A percentile compares a stretch with the other conserved stretches of the same genome.
Conservation (phyloP, 2,113 vertebrate genomes). For the Tachycineta bicolor region DNA sequence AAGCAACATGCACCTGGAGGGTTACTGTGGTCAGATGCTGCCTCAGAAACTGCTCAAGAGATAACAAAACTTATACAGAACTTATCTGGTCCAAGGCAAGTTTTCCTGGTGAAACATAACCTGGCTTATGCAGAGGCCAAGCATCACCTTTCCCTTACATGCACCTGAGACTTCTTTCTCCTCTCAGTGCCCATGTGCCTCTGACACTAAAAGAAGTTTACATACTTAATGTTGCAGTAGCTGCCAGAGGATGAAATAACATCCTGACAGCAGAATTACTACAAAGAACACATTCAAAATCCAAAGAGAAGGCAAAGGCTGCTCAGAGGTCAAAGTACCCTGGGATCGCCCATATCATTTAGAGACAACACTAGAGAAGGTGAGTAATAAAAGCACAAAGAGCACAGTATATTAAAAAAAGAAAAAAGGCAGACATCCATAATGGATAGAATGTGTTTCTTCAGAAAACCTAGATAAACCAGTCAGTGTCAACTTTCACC, state of each 20-base stretch:
- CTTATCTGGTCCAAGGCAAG: not conserved
- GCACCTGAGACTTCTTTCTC: not conserved
- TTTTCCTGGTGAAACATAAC: constrained; percentile 43
- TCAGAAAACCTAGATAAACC: constrained; percentile 21
- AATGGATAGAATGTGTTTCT: not conserved
- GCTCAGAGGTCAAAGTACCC: constrained; percentile 1
- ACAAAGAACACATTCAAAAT: constrained; percentile 55
- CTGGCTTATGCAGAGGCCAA: not conserved
- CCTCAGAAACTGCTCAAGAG: not conserved
- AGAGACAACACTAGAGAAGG: not conserved
- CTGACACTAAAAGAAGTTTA: not conserved
- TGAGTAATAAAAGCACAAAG: not conserved
- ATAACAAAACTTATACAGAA: constrained; percentile 16
- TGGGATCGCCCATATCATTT: not conserved
- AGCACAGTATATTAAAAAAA: not conserved
- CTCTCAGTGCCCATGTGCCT: not conserved
- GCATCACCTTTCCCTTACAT: constrained; percentile 1
- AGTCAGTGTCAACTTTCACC: not conserved
- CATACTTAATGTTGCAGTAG: constrained; percentile 32
- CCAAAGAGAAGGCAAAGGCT: not conserved
- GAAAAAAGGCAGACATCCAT: not conserved
- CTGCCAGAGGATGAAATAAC: constrained; percentile 60
- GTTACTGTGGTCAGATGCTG: not conserved
- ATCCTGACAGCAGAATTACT: not conserved
- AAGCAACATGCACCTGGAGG: not conserved